Base-by-base conservation (phyloP, 2,113 vertebrate species). In the Piprites chloris region DNA sequence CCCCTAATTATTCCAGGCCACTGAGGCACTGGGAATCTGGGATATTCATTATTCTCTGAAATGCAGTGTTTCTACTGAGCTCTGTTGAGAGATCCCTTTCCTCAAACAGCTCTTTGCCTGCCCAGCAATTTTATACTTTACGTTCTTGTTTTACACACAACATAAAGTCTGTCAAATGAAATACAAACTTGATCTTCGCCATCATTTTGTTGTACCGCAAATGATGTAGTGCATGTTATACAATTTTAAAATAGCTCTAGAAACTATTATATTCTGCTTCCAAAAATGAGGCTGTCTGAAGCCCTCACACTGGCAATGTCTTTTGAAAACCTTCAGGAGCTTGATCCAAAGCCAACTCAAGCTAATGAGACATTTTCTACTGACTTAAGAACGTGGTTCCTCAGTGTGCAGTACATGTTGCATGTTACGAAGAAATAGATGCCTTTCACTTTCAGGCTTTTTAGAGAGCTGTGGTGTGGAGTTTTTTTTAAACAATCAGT, bases 11-110 rank as follows among this genome's bases (percentile, higher is more conserved):
- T 77, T 90, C 76, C 73, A 78, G 75, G 88, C 2, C 4, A 87
- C 37, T 12, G 41, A 41, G 83, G 62, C 79, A 88, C 33, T 20
- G 46, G 32, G 44, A 28, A 59, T 72, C 89, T 84, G 83, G 85
- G 53, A 82, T 92, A 73, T 82, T 81, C 66, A 93, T 94, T 96
- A 75, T 82, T 93, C 73, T 84, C 84, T 27, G 4, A 87, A 92
- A 80, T 41, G 30, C 1, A 0, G 17, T 39, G 76, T 87, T 95
- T 86, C 86, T 83, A 69, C 83, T 90, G 95, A 96, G 90, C 92
- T 94, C 81, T 91, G 95, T 82, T 95, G 96, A 97, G 93, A 97
- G 95, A 95, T 96, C 58, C 41, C 73, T 87, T 95, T 96, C 73
- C 76, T 93, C 96, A 87, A 46, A 63, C 85, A 83, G 65, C 59